Evolutionary conservation across 2,113 vertebrate species (phyloP).

Genomic region (Prunella fulvescens): DNA sequence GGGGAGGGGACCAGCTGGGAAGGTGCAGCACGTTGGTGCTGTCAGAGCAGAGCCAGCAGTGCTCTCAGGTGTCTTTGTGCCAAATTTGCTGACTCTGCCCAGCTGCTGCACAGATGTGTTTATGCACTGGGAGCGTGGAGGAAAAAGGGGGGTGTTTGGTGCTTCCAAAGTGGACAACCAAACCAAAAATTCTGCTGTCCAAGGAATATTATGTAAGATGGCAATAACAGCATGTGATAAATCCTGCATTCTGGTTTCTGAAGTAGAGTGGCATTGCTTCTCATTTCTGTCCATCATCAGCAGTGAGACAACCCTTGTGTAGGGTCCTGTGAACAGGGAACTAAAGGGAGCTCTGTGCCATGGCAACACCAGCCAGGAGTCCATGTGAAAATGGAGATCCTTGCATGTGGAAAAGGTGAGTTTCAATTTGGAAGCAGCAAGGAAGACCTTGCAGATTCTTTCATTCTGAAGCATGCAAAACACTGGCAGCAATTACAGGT

Average conservation of each 20-base stretch:
- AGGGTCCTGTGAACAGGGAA: background rate
- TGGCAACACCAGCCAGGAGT: background rate
- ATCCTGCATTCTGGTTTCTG: background rate
- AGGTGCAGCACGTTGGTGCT: rapidly evolving
- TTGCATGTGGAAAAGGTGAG: background rate
- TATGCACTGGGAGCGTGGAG: background rate
- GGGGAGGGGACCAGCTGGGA: background rate
- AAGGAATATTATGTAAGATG: background rate
- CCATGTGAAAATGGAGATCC: background rate
- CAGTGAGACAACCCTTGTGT: background rate
- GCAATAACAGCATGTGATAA: background rate
- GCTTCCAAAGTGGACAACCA: background rate
- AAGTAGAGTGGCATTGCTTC: background rate
- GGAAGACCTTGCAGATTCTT: background rate
- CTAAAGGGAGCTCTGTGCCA: background rate
- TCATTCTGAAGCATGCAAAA: background rate
- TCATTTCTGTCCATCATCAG: rapidly evolving
- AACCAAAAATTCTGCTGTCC: background rate
- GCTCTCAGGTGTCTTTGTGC: rapidly evolving
- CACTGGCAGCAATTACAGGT: background rate
- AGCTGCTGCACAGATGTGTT: background rate
- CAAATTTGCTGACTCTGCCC: background rate
- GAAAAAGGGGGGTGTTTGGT: background rate
- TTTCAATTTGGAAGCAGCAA: background rate
- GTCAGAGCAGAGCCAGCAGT: background rate